Conservation (phyloP, 2,113 vertebrate species). For the Ptychochromis oligacanthus region DNA sequence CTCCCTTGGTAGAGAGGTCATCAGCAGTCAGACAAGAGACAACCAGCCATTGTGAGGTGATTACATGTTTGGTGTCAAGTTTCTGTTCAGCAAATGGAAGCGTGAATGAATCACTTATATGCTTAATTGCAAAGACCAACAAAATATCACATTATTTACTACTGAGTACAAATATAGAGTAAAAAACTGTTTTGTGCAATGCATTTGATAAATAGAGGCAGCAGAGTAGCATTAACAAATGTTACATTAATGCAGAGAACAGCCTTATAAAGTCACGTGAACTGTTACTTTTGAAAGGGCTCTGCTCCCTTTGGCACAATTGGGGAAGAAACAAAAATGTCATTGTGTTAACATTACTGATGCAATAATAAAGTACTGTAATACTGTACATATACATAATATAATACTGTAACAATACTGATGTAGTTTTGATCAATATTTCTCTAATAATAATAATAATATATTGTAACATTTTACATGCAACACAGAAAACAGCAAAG, state of each 20-base stretch:
- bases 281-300: not conserved
- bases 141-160: not conserved
- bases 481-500: conserved; percentile 6
- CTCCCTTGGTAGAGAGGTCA: conserved; percentile 18
- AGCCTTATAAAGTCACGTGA: not conserved
- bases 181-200: not conserved
- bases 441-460: conserved; percentile 10
- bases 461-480: conserved; percentile 13
- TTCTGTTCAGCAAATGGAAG: not conserved
- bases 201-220: not conserved
- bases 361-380: too few relatives aligned
- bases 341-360: conserved; percentile 4
- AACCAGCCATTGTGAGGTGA: conserved; percentile 7
- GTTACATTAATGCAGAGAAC: not conserved
- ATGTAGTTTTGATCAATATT: too few relatives aligned
- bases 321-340: not conserved
- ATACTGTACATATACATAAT: too few relatives aligned
- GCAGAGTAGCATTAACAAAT: not conserved
- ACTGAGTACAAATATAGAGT: not conserved
- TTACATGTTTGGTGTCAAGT: not conserved
- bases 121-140: not conserved
- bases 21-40: not conserved
- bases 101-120: not conserved
- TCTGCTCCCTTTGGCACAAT: not conserved
- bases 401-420: too few relatives aligned